Percentiles rank a stretch among this genome's conserved stretches.
Evolutionary conservation across 2,888 invertebrate genomes (phyloP).

Genomic region (Lydus trimaculatus): DNA sequence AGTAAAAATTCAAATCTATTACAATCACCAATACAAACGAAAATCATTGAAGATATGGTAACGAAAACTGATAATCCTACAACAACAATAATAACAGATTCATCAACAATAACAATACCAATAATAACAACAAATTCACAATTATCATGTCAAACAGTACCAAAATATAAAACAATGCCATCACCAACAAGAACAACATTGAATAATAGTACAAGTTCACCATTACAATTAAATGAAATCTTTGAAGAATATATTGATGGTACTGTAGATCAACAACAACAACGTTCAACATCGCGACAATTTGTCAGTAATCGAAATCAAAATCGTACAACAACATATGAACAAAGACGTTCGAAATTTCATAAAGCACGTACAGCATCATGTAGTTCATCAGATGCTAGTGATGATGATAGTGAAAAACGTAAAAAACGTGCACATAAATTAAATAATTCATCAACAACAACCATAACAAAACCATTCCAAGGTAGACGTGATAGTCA

Average conservation of each 20-base stretch:
- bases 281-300: constrained; percentile 44
- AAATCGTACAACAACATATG: constrained; percentile 56
- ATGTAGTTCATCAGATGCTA: constrained; percentile 94
- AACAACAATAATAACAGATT: constrained; percentile 63
- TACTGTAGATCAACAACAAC: constrained; percentile 14
- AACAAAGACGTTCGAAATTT: constrained; percentile 72
- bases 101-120: constrained; percentile 65
- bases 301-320: constrained; percentile 52
- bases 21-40: constrained; percentile 43
- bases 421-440: constrained; percentile 83
- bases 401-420: constrained; percentile 85
- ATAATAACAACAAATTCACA: constrained; percentile 57
- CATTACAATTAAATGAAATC: constrained; percentile 70
- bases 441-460: constrained; percentile 61
- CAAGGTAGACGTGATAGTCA: constrained; percentile 75
- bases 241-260: constrained; percentile 65
- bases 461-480: constrained; percentile 57
- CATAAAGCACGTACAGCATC: constrained; percentile 82
- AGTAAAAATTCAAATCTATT: constrained; percentile 50
- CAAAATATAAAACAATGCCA: constrained; percentile 69
- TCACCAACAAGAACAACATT: constrained; percentile 59
- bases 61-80: constrained; percentile 40
- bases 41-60: constrained; percentile 41
- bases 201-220: constrained; percentile 53
- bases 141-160: constrained; percentile 49